Conservation (phyloP, 2,888 invertebrate genomes). For the Polydrusus pterygomalis region DNA sequence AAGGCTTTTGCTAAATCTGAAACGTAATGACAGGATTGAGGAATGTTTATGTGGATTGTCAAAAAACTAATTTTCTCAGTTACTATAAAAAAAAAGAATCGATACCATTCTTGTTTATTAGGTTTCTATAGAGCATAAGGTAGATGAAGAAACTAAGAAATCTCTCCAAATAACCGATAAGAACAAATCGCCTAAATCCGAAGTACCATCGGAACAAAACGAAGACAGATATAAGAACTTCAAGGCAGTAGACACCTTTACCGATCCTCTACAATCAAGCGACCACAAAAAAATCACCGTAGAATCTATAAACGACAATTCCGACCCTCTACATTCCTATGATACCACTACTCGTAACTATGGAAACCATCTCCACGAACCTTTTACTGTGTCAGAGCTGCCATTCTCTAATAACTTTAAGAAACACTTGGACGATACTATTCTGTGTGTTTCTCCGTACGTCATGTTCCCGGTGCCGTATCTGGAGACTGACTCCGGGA, state of each 20-base stretch:
- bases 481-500: conserved; percentile 89
- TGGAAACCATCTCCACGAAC: conserved; percentile 4
- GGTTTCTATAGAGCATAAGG: conserved; percentile 24
- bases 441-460: conserved; percentile 91
- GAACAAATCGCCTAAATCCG: conserved; percentile 1
- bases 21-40: too few relatives aligned
- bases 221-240: conserved; percentile 69
- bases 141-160: conserved; percentile 10
- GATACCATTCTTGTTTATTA: not conserved
- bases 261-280: conserved; percentile 83
- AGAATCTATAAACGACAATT: conserved; percentile 77
- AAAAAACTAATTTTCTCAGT: too few relatives aligned
- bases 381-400: conserved; percentile 75
- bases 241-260: conserved; percentile 79
- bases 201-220: conserved; percentile 23
- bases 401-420: conserved; percentile 82
- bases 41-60: too few relatives aligned
- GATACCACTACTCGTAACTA: conserved; percentile 3
- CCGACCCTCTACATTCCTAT: conserved; percentile 83
- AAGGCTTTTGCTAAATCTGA: too few relatives aligned
- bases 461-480: conserved; percentile 90
- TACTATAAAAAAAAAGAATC: too few relatives aligned
- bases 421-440: conserved; percentile 82
- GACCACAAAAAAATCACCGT: conserved; percentile 47
- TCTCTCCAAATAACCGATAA: not conserved